Evolutionary conservation across 1,140 invertebrate genomes (phyloP), one percentile per base, ranked within the genome.

Genomic region (Rhizoglyphus robini): DNA sequence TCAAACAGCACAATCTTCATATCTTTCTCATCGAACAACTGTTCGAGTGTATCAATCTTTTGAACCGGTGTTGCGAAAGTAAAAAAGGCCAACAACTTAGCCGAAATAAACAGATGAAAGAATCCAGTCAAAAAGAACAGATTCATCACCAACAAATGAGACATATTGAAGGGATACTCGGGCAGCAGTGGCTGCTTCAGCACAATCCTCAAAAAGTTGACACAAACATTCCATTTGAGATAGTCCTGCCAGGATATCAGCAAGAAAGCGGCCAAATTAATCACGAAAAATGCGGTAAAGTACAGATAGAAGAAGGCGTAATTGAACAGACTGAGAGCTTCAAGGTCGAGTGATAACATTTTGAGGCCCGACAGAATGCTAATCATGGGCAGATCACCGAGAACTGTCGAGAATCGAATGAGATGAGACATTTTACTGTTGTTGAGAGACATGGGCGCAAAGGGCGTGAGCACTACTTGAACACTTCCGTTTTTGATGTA

Each of bases 321-420:
- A 31, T 63, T 23, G 32, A 63, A 63, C 27, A 63, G 18, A 20
- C 13, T 5, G 13, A 49, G 4, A 13, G 34, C 30, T 15, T 63
- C 15, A 58, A 63, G 25, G 3, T 36, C 18, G n/a, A 36, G 11
- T 8, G 27, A 3, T 15, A 63, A 25, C 8, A 36, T 31, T 30
- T 63, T 31, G n/a, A 29, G 47, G 23, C 27, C 32, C 27, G 61
- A 63, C 4, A 63, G 23, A 11, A 63, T 63, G 32, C 61, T 63
- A 23, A 63, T 63, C 61, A 63, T 63, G 3, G 61, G 30, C 5
- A 63, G 11, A 49, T 54, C 31, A 49, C 61, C 36, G 23, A 63
- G 27, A 36, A 18, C 15, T 47, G n/a, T 13, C 5, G 36, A 47
- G n/a, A 63, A 46, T 20, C 34, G 31, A 15, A 63, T 23, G 27